These are phyloP conservation scores for Mallateleia sp. DNA, from an alignment of 2,888 invertebrate genomes.

Conservation along the genomic window DNA sequence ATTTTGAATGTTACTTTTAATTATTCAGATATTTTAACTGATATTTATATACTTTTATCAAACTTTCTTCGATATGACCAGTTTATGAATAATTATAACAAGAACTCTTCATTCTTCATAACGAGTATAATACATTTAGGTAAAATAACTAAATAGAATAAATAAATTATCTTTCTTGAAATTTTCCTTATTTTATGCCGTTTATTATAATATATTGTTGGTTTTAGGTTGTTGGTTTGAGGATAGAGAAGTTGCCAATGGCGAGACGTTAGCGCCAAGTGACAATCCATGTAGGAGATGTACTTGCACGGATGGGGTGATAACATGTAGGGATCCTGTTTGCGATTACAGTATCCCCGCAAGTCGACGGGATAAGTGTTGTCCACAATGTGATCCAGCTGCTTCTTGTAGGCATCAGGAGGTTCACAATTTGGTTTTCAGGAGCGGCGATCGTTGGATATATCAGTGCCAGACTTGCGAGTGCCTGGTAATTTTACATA, in stretches of 20 bases:
- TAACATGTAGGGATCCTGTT: conserved; percentile 92
- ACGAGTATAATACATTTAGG: no score
- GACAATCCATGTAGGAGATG: conserved; percentile 90
- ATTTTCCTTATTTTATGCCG: no score
- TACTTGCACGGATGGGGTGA: conserved; percentile 91
- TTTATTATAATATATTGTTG: neutral
- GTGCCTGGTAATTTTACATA: conserved; percentile 93
- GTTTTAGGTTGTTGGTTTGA: conserved; percentile 93
- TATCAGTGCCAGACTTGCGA: conserved; percentile 98
- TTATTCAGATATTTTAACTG: no score
- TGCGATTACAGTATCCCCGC: conserved; percentile 93
- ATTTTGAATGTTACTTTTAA: no score
- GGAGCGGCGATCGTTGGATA: conserved; percentile 96
- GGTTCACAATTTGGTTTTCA: conserved; percentile 93
- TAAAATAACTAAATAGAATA: no score
- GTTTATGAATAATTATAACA: no score
- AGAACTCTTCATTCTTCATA: no score
- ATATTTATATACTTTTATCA: no score
- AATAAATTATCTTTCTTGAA: no score
- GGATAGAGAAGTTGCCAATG: conserved; percentile 92
- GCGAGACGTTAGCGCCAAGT: conserved; percentile 90
- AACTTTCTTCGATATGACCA: no score
- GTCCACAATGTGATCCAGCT: conserved; percentile 95
- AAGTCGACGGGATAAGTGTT: conserved; percentile 92
- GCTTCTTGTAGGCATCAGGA: conserved; percentile 95